Base-by-base conservation (phyloP, 1,140 invertebrate species). In the Calosoma granatense region DNA sequence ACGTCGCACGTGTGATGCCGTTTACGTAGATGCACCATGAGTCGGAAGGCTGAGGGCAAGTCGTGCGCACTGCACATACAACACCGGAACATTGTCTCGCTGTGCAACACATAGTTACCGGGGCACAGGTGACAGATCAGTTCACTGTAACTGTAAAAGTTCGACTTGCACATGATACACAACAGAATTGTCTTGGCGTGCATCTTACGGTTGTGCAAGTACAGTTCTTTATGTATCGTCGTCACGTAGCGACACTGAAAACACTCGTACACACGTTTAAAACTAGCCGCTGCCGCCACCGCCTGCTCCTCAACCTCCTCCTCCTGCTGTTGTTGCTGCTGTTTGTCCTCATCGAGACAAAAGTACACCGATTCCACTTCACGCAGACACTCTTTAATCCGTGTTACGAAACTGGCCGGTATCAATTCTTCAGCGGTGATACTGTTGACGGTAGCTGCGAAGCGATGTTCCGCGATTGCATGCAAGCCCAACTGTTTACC, bases 21-120 rank as follows among this genome's bases (percentile, higher is more conserved):
- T 67, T 89, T 90, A 22, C 90, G 68, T 57, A 92, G 68, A 72
- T 92, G 90, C 21, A 92, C 88, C 87, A 92, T 90, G 26, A 90
- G 72, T n/a, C 70, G 23, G 71, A 92, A 92, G 2, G 87, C 82
- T 22, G 88, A 90, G n/a, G 88, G 87, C 55, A 92, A 76, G 59
- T 79, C 79, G 63, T 83, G 80, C 58, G 81, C 71, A 51, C 79
- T 76, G 70, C 88, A 91, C 56, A 90, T 76, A 70, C 86, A 88
- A 67, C 88, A 90, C 51, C 86, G 76, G 64, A 80, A 87, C 43
- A 72, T 76, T 51, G 84, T 77, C 64, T 81, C 78, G 56, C 78
- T 79, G 60, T 85, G 81, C 56, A 80, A 75, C 59, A 81, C 76
- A 72, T 87, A 87, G 54, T 78, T 72, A 21, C 88, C 88, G 22